phyloP scores from a whole-genome alignment of 2,888 invertebrate genomes.

The Coelopa pilipes region DNA sequence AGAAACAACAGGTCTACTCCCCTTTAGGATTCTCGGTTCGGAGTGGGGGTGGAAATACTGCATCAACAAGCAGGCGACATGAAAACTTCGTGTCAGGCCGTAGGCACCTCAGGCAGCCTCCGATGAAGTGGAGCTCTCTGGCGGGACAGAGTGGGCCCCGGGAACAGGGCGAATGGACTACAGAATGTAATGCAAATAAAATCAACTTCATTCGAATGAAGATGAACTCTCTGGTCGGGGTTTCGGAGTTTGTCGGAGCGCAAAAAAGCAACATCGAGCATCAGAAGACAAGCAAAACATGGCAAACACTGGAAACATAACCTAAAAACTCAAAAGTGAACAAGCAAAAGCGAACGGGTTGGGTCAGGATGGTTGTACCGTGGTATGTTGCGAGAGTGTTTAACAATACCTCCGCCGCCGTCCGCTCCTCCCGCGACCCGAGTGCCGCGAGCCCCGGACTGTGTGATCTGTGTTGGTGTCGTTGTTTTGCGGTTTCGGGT shows the following conservation, averaged over 20 bases:
- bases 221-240: constrained; percentile 26
- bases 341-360: constrained; percentile 14
- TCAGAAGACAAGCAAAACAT: constrained; percentile 29
- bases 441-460: background rate
- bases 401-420: constrained; percentile 23
- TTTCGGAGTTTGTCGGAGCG: constrained; percentile 1
- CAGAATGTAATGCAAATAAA: constrained; percentile 41
- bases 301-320: constrained; percentile 40
- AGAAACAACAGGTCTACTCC: constrained; percentile 23
- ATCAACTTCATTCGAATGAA: constrained; percentile 33
- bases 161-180: background rate
- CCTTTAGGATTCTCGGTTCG: background rate
- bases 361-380: constrained; percentile 20
- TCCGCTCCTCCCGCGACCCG: background rate
- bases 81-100: constrained; percentile 39
- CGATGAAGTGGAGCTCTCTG: constrained; percentile 3
- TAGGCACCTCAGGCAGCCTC: constrained; percentile 28
- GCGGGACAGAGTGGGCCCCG: constrained; percentile 24
- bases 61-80: constrained; percentile 31
- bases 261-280: constrained; percentile 16
- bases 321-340: constrained; percentile 35
- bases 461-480: background rate
- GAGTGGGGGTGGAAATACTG: constrained; percentile 28
- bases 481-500: constrained; percentile 1
- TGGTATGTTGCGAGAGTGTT: constrained; percentile 32